Base-by-base conservation (phyloP, 2,888 invertebrate species). In the Drosophila kambysellisi region DNA sequence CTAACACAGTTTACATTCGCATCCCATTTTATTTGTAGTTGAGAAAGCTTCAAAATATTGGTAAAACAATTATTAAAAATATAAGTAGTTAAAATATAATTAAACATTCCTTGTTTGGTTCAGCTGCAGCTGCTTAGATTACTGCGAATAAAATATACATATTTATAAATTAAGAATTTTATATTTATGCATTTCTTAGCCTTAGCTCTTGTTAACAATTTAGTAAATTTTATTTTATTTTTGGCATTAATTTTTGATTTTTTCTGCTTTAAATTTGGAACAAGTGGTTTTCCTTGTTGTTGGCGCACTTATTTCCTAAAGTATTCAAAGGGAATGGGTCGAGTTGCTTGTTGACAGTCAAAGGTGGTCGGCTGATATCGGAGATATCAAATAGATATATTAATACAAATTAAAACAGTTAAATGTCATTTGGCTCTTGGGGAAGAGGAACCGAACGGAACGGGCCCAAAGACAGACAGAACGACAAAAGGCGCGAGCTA, bases 401-500 rank as follows among this genome's bases (percentile, higher is more conserved):
- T 52, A 50, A 37, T 39, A 64, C 72, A 72, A 80, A 85, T 88
- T 88, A 82, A 82, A 80, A 70, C 75, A 71, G 71, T 70, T 59
- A 65, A 75, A 70, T 87, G 76, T 68, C 79, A 74, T 74, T 68
- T 71, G 20, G 29, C 43, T 51, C n/a, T 39, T n/a, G 50, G 48
- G 70, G 32, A 20, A 20, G 15, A 25, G 35, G 33, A 52, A 33
- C 12, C 35, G 25, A 61, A 50, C 60, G 46, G 58, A 50, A 57
- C 56, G 2, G 43, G 20, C 30, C 32, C 25, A 62, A 61, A 78
- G 43, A 37, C 33, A 39, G 25, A 37, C 17, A 29, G 37, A 46
- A 15, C 17, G 30, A 43, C 30, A 59, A 67, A 63, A 57, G 80
- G 84, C 88, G 88, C 82, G 76, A 82, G 81, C 70, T 89, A 76